These are phyloP conservation scores for Gopherus flavomarginatus DNA, from an alignment of 2,113 vertebrate species.

Conservation along the genomic window DNA sequence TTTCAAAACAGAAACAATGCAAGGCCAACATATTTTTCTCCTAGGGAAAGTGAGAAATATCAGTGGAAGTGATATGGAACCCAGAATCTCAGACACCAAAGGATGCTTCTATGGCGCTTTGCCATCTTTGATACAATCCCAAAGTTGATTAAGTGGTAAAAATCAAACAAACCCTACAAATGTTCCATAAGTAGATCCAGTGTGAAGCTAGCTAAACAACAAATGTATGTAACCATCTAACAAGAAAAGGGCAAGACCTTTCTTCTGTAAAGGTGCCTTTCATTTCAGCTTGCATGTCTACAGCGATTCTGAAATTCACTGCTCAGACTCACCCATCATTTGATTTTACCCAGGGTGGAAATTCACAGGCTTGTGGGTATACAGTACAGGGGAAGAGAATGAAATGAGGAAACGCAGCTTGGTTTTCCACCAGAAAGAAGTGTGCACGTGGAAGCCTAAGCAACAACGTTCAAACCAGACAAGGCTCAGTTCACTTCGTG, in stretches of 20 bases:
- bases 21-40: conserved; percentile 17
- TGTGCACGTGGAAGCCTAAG: not conserved
- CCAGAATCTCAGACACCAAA: conserved; percentile 36
- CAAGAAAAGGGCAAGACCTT: not conserved
- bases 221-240: not conserved
- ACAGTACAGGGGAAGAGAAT: not conserved
- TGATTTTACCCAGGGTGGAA: not conserved
- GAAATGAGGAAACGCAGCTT: not conserved
- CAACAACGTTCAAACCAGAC: not conserved
- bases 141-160: not conserved
- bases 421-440: not conserved
- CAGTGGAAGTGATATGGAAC: not conserved
- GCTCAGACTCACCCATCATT: not conserved
- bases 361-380: accelerated
- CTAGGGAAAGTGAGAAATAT: conserved; percentile 39
- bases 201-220: not conserved
- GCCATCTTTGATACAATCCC: conserved; percentile 7
- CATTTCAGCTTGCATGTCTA: not conserved
- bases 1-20: conserved; percentile 31
- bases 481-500: not conserved
- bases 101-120: not conserved
- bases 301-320: not conserved
- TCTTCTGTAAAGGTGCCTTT: not conserved
- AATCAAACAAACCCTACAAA: not conserved
- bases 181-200: not conserved